phyloP scores from a whole-genome alignment of 1,140 invertebrate genomes.

The Drosophila hydei region DNA sequence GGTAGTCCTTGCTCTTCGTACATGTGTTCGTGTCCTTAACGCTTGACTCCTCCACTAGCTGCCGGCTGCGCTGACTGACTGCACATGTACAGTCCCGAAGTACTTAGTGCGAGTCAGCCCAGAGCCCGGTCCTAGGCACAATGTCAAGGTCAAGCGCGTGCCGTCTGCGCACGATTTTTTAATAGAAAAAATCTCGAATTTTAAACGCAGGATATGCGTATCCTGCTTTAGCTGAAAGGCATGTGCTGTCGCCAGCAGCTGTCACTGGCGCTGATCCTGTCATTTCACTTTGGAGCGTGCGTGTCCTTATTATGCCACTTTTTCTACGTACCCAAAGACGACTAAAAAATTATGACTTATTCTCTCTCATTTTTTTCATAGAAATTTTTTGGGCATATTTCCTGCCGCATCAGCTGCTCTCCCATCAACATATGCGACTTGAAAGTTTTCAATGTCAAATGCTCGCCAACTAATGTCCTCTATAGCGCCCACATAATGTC shows the following conservation, averaged over 20 bases:
- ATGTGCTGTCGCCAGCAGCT: slow-evolving; percentile 69
- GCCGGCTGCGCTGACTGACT: slow-evolving; percentile 23
- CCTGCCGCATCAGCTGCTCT: slow-evolving; percentile 54
- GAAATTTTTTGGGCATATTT: slow-evolving; percentile 35
- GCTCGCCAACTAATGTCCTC: slow-evolving; percentile 15
- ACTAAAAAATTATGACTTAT: slow-evolving; percentile 60
- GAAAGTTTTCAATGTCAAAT: slow-evolving; percentile 9
- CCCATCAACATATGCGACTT: slow-evolving; percentile 49
- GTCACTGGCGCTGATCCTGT: slow-evolving; percentile 69
- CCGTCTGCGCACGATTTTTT: slow-evolving; percentile 62
- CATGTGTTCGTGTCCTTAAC: slow-evolving; percentile 18
- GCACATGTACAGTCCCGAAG: slow-evolving; percentile 13
- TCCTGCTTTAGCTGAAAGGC: slow-evolving; percentile 68
- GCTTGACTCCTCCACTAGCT: slow-evolving; percentile 43
- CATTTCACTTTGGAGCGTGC: slow-evolving; percentile 65
- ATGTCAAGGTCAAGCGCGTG: slow-evolving; percentile 79
- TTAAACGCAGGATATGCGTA: slow-evolving; percentile 73
- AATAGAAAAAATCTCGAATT: slow-evolving; percentile 78
- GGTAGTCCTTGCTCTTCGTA: slow-evolving; percentile 35
- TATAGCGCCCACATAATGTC: slow-evolving; percentile 54
- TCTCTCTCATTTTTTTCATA: slow-evolving; percentile 42
- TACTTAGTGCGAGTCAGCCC: slow-evolving; percentile 8
- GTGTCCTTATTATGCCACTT: slow-evolving; percentile 49
- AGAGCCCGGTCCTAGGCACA: slow-evolving; percentile 51
- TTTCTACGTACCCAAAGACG: slow-evolving; percentile 14